A percentile compares a stretch with the other conserved stretches of the same genome.
Conservation (phyloP, 2,888 invertebrate species). For the Mimachlamys varia region DNA sequence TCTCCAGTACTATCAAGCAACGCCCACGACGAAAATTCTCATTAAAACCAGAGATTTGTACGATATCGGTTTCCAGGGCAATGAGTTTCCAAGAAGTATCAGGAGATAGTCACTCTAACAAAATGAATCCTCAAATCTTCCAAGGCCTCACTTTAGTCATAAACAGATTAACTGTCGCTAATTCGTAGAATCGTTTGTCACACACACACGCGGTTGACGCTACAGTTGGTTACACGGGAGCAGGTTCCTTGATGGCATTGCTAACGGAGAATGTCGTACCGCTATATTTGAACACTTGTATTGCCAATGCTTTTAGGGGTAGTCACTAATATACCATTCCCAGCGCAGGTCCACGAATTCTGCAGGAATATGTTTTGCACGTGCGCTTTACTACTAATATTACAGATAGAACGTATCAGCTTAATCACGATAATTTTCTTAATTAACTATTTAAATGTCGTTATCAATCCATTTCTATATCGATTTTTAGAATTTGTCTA, state of each 20-base stretch:
- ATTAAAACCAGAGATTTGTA: background rate
- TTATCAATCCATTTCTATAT: no score
- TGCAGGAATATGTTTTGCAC: no score
- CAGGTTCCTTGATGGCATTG: background rate
- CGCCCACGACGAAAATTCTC: background rate
- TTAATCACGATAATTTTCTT: no score
- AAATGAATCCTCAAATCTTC: background rate
- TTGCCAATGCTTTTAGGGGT: background rate
- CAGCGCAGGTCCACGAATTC: no score
- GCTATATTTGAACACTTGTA: background rate
- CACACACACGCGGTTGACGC: background rate
- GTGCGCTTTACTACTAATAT: no score
- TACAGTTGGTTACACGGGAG: background rate
- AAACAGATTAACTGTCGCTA: background rate
- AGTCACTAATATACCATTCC: no score
- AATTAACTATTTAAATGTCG: no score
- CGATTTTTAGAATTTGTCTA: no score
- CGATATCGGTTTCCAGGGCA: background rate
- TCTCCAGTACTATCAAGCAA: background rate
- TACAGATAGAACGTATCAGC: no score
- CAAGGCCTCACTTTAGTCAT: background rate
- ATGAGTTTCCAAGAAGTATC: background rate
- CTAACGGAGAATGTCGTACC: background rate
- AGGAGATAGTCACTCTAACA: background rate
- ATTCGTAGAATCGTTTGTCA: background rate